A percentile compares a stretch with the other conserved stretches of the same genome.
phyloP scores from a whole-genome alignment of 1,140 invertebrate species.

The Drosophila obscura region DNA sequence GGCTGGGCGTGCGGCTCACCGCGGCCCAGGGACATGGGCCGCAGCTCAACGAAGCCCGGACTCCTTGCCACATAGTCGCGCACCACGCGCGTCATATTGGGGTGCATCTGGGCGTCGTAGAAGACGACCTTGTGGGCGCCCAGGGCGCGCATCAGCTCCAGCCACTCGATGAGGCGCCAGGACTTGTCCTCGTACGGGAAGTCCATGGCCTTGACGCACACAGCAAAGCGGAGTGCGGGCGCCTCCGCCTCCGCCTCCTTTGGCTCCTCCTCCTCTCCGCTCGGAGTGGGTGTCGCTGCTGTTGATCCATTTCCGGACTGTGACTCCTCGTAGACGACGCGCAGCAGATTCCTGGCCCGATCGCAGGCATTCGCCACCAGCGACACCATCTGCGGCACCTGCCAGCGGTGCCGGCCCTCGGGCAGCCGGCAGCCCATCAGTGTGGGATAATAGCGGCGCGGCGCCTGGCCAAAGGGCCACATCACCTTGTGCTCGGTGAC shows the following conservation, averaged over 20 bases:
- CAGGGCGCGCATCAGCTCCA: slow-evolving; percentile 92
- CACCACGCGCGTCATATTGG: slow-evolving; percentile 94
- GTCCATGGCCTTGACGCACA: slow-evolving; percentile 96
- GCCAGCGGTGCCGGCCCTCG: slow-evolving; percentile 86
- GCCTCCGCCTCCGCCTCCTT: background rate
- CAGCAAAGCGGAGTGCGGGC: slow-evolving; percentile 89
- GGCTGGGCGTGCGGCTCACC: slow-evolving; percentile 86
- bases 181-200: slow-evolving; percentile 95
- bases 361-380: slow-evolving; percentile 91
- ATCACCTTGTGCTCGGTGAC: slow-evolving; percentile 94
- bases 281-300: background rate
- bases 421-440: slow-evolving; percentile 93
- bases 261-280: rapidly evolving
- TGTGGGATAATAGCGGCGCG: slow-evolving; percentile 92
- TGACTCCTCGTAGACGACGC: slow-evolving; percentile 89
- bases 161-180: slow-evolving; percentile 95
- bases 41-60: slow-evolving; percentile 86
- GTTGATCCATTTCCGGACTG: background rate
- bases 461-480: slow-evolving; percentile 96
- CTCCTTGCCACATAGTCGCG: slow-evolving; percentile 39
- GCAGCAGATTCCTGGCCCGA: slow-evolving; percentile 91
- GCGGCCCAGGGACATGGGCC: slow-evolving; percentile 87
- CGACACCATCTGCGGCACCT: slow-evolving; percentile 92
- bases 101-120: slow-evolving; percentile 94
- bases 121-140: slow-evolving; percentile 96